Base-by-base conservation (phyloP, 2,888 invertebrate genomes). In the Salticus scenicus region DNA sequence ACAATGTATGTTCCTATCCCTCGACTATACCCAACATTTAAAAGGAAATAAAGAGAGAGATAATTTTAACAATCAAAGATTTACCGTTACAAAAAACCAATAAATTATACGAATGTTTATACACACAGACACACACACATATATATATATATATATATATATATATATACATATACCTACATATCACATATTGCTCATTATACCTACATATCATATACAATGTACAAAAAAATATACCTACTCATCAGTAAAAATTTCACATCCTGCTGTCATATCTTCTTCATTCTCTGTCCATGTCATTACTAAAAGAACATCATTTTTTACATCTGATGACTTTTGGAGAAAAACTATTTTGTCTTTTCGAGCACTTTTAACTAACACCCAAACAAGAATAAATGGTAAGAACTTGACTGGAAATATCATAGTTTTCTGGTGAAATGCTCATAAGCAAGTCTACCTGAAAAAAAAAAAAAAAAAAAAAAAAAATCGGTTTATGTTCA, bases 261-360 rank as follows among this genome's bases (percentile, higher is more conserved):
- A 79, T 20, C 69, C 77, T 17, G n/a, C n/a, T 27, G 47, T 33
- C 12, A 14, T 30, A n/a, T 77, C 69, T 7, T 70, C 67, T 14
- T 28, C 31, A 0, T 67, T 76, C 20, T 77, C 51, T 8, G 47
- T 27, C 84, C 84, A 84, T 2, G 84, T 78, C 41, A 84, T 78
- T n/a, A 82, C 76, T 2, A 84, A 37, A 5, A 84, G n/a, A 2
- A 37, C 73, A 17, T 66, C 27, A 28, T 73, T 73, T 28, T 51
- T 42, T 1, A 73, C 73, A 12, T 4, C 63, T 1, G 71, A 24
- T 1, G 82, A 51, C 27, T 77, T 57, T 37, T 84, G 64, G 14
- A 84, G 37, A n/a, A 84, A 51, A 24, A 78, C 73, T n/a, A 84
- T 17, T 20, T 84, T 84, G 8, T 84, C 84, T 30, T 20, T 30